A percentile compares a stretch with the other conserved stretches of the same genome.
phyloP scores from a whole-genome alignment of 1,140 invertebrate genomes.

The Pogonomyrmex barbatus region DNA sequence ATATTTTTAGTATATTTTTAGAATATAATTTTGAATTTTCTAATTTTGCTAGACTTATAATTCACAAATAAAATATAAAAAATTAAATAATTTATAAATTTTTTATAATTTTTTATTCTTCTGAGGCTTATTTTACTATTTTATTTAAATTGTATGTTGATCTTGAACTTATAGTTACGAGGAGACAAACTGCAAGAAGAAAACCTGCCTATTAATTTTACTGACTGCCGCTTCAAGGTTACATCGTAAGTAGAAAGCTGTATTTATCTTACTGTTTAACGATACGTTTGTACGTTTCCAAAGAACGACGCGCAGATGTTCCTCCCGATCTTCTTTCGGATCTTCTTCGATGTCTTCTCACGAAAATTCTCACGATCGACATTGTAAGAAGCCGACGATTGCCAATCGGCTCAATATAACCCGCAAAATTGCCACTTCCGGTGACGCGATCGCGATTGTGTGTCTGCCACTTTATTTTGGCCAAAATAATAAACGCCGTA shows the following conservation, averaged over 20 bases:
- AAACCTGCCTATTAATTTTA: conserved; percentile 19
- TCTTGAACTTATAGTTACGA: neutral
- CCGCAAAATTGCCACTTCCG: conserved; percentile 63
- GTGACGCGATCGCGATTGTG: neutral
- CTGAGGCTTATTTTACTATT: neutral
- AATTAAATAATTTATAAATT: neutral
- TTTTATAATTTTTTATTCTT: neutral
- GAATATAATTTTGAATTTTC: neutral
- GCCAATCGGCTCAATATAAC: conserved; percentile 50
- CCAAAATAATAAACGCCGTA: conserved; percentile 54
- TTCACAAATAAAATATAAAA: neutral
- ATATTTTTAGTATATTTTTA: neutral
- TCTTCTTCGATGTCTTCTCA: conserved; percentile 15
- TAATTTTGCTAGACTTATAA: neutral
- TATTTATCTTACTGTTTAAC: conserved; percentile 26
- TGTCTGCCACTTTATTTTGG: conserved; percentile 29
- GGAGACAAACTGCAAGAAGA: neutral
- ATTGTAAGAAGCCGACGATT: conserved; percentile 48
- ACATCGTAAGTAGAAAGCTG: neutral
- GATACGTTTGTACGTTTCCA: conserved; percentile 14
- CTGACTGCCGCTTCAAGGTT: conserved; percentile 8
- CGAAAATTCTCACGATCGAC: conserved; percentile 50
- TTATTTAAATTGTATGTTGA: neutral
- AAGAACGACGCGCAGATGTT: conserved; percentile 23
- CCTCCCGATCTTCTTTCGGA: neutral